Evolutionary conservation across 2,888 invertebrate genomes (phyloP).

Genomic region (Drosophila birchii): DNA sequence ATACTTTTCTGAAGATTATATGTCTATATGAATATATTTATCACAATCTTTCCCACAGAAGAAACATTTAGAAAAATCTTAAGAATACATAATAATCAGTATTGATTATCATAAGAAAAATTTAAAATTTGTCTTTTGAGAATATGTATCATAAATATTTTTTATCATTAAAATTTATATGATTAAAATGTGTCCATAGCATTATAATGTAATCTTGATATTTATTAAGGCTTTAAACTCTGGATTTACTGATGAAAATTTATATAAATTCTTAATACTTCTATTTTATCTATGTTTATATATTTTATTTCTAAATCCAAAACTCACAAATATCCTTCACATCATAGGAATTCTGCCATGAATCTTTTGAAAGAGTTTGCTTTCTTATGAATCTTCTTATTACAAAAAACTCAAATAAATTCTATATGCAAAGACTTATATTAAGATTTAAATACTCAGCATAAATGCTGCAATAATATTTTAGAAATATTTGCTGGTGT

Average conservation of each 20-base stretch:
- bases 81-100: background rate
- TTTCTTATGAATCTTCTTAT: too few species aligned
- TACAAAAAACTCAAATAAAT: background rate
- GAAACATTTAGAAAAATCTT: background rate
- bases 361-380: background rate
- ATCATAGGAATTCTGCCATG: too few species aligned
- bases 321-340: background rate
- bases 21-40: background rate
- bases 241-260: background rate
- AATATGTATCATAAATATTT: background rate
- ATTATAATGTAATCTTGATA: background rate
- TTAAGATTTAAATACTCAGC: background rate
- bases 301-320: background rate
- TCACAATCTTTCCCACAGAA: background rate
- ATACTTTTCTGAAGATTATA: background rate
- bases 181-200: too few species aligned
- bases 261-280: too few species aligned
- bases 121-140: background rate
- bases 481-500: conserved; percentile 8
- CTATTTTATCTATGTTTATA: too few species aligned
- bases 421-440: background rate
- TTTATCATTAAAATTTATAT: background rate
- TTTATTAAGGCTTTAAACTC: background rate
- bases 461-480: background rate
- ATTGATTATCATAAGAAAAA: background rate